Evolutionary conservation across 1,140 invertebrate species (phyloP), one percentile per base, ranked within the genome.

Genomic region (Amyelois transitella): DNA sequence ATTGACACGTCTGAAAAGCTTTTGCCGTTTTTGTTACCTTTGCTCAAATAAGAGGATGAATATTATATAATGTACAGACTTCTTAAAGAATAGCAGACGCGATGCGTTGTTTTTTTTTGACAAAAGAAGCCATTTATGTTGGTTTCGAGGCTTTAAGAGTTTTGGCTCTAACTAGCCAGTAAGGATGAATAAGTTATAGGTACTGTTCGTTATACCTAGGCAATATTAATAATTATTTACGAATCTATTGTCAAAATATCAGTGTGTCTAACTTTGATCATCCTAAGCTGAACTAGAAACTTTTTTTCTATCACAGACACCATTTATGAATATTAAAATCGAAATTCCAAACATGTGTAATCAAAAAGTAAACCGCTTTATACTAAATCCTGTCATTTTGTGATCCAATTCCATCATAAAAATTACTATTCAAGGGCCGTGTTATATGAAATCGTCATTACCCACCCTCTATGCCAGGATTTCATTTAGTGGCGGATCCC

Each of bases 1-100:
- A 58, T 69, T 55, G 59, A 63, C 59, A 64, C 58, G 19, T 22
- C 54, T 51, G 51, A 58, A 24, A 53, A 51, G 50, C 58, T 62
- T 53, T 24, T 19, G 47, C 43, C 56, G 61, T 65, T 62, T 62
- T 20, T 32, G 28, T 10, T 12, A 12, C 28, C 4, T 6, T 32
- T 32, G 28, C 2, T 32, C 12, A 32, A 32, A 10, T 12, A 10
- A 10, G 10, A 32, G 7, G 28, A 32, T 5, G 22, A n/a, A n/a
- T n/a, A n/a, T n/a, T n/a, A n/a, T n/a, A n/a, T n/a, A n/a, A n/a
- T n/a, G n/a, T n/a, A n/a, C n/a, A n/a, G 22, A 8, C 3, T 24
- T 10, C 12, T 32, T 6, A 1, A 10, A 10, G 28, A 6, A 10
- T 32, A 32, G 28, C 4, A 12, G 4, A 6, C 6, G 2, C 4